These are phyloP conservation scores for Anableps anableps DNA, from an alignment of 2,797 vertebrate species.

Conservation along the genomic window DNA sequence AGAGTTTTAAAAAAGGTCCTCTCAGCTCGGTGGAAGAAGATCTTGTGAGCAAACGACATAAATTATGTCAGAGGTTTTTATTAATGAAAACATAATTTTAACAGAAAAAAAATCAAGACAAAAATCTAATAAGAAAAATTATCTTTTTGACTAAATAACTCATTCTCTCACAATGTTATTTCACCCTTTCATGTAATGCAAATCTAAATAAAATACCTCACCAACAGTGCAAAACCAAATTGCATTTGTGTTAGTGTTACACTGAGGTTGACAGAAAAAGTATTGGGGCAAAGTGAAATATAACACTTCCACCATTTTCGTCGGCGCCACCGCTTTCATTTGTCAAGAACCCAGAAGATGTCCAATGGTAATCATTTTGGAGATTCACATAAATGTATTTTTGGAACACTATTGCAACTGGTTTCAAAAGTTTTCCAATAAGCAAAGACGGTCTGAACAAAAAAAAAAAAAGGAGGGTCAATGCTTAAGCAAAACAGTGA, in stretches of 20 bases:
- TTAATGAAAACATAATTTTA: neutral
- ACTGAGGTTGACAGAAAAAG: slow-evolving; percentile 52
- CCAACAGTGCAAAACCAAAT: slow-evolving; percentile 40
- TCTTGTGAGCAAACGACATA: neutral
- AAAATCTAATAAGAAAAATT: neutral
- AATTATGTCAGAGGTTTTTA: neutral
- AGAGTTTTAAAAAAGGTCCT: neutral
- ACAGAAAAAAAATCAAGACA: neutral
- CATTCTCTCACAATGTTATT: slow-evolving; percentile 21
- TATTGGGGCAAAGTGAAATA: slow-evolving; percentile 48
- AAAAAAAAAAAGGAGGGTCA: slow-evolving; percentile 20
- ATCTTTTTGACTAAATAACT: neutral
- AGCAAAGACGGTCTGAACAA: slow-evolving; percentile 54
- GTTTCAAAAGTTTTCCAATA: slow-evolving; percentile 62
- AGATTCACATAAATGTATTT: slow-evolving; percentile 71
- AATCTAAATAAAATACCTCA: slow-evolving; percentile 43
- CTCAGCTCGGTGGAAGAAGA: neutral
- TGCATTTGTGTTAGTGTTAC: slow-evolving; percentile 46
- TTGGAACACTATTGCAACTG: slow-evolving; percentile 60
- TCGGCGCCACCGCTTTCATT: slow-evolving; percentile 68
- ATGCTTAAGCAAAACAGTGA: slow-evolving; percentile 59
- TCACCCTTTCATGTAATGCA: slow-evolving; percentile 39
- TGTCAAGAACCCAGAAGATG: slow-evolving; percentile 70
- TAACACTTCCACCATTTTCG: slow-evolving; percentile 65
- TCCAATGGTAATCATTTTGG: slow-evolving; percentile 60